Conservation (phyloP, 2,888 invertebrate species). For the Rhingia campestris region DNA sequence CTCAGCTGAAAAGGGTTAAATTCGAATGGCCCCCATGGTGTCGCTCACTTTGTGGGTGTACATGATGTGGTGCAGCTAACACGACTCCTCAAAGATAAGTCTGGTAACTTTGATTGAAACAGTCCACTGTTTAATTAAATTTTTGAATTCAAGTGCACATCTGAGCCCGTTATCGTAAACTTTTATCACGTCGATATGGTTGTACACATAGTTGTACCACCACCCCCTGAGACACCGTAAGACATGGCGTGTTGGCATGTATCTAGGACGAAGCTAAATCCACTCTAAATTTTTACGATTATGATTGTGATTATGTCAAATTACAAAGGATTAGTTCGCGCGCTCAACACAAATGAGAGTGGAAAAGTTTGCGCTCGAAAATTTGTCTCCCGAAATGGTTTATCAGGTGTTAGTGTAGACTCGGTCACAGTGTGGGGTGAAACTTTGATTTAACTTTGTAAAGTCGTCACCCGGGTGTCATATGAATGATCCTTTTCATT, state of each 20-base stretch:
- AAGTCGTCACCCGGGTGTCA: background rate
- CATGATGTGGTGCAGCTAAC: conserved; percentile 35
- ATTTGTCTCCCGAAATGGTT: conserved; percentile 54
- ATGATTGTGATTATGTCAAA: conserved; percentile 76
- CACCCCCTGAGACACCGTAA: background rate
- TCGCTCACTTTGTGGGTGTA: background rate
- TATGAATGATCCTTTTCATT: conserved; percentile 32
- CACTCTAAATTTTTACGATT: conserved; percentile 76
- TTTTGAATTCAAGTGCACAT: conserved; percentile 72
- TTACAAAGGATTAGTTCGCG: conserved; percentile 75
- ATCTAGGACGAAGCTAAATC: conserved; percentile 47
- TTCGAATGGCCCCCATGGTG: conserved; percentile 35
- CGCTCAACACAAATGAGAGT: conserved; percentile 30
- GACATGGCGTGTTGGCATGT: background rate
- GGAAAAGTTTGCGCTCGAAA: conserved; percentile 54
- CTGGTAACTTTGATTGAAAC: conserved; percentile 74
- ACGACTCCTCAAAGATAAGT: conserved; percentile 62
- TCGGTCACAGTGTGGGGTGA: background rate
- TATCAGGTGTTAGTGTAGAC: conserved; percentile 68
- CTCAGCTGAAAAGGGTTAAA: conserved; percentile 70
- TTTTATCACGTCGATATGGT: conserved; percentile 55
- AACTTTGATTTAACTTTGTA: conserved; percentile 46
- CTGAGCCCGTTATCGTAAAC: conserved; percentile 71
- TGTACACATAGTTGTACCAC: conserved; percentile 29
- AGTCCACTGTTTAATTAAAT: conserved; percentile 74